Evolutionary conservation across 2,888 invertebrate species (phyloP).

Genomic region (Oscheius sp.): DNA sequence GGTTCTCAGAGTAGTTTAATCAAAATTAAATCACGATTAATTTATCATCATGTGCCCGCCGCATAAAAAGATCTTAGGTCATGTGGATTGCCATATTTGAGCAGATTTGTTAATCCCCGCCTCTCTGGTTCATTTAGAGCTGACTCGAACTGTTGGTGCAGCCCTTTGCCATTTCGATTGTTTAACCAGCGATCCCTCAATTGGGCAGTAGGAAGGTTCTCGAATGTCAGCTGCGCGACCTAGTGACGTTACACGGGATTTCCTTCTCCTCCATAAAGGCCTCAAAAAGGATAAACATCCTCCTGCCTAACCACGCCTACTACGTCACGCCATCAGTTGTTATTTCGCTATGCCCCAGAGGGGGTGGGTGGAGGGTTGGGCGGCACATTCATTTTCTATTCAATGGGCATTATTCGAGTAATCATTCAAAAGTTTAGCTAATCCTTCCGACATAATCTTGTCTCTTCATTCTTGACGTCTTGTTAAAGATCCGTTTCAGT

Average conservation of each 20-base stretch:
- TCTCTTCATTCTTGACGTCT: not conserved
- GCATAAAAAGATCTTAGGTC: too few relatives aligned
- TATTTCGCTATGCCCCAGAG: conserved; percentile 32
- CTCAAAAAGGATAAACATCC: conserved; percentile 27
- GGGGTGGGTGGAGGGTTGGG: conserved; percentile 19
- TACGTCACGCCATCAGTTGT: conserved; percentile 36
- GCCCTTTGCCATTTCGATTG: conserved; percentile 17
- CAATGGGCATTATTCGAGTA: not conserved
- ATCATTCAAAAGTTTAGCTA: not conserved
- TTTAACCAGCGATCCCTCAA: conserved; percentile 16
- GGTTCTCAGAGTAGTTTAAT: not conserved
- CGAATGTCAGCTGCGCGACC: conserved; percentile 26
- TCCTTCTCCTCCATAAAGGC: conserved; percentile 15
- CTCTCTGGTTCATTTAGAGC: conserved; percentile 49
- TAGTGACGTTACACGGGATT: conserved; percentile 21
- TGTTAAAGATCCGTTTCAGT: conserved; percentile 35
- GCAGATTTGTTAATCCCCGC: conserved; percentile 51
- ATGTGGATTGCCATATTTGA: not conserved
- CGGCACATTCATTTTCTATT: conserved; percentile 28
- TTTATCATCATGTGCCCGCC: too few relatives aligned
- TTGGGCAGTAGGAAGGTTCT: conserved; percentile 22
- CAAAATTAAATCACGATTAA: too few relatives aligned
- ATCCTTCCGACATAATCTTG: not conserved
- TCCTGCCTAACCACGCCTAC: conserved; percentile 18
- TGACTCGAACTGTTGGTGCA: conserved; percentile 8